Evolutionary conservation across 2,888 invertebrate species (phyloP), one percentile per base, ranked within the genome.

Genomic region (Apotomis capreana): DNA sequence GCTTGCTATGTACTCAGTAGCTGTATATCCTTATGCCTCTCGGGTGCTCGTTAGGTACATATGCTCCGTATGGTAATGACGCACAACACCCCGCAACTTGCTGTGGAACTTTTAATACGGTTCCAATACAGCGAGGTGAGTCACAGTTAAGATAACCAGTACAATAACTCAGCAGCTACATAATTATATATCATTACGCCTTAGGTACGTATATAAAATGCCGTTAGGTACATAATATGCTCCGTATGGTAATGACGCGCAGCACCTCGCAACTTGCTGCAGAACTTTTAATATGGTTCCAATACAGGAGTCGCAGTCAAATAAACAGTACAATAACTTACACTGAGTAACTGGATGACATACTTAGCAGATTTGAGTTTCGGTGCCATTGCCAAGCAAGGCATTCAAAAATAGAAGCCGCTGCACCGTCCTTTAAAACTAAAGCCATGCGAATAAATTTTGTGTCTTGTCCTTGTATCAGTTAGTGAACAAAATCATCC

Each of bases 201-300:
- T n/a, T n/a, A n/a, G n/a, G n/a, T n/a, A n/a, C n/a, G n/a, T n/a
- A n/a, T n/a, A n/a, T n/a, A n/a, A n/a, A n/a, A n/a, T n/a, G n/a
- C n/a, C 61, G 26, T 46, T 61, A n/a, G 15, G 55, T 62, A 51
- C 10, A 36, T 62, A 37, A 26, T 9, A 26, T 9, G 37, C n/a
- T 37, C 13, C 37, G 67, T 46, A 68, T 60, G 55, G 65, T 63
- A 65, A 65, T 37, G 62, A 55, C 69, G 73, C 37, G 55, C 37
- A 40, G 60, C 13, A 61, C 52, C 13, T 26, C 65, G 44, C 55
- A 13, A 57, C 37, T 62, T 57, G 69, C 10, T 5, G 36, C 10
- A 46, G 57, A 83, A 83, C 78, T 82, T 81, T 82, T 83, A 80
- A 81, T 80, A 75, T 75, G 78, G 72, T 79, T 62, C 67, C 75